Conservation (phyloP, 1,140 invertebrate species). For the Drosophila nasuta region DNA sequence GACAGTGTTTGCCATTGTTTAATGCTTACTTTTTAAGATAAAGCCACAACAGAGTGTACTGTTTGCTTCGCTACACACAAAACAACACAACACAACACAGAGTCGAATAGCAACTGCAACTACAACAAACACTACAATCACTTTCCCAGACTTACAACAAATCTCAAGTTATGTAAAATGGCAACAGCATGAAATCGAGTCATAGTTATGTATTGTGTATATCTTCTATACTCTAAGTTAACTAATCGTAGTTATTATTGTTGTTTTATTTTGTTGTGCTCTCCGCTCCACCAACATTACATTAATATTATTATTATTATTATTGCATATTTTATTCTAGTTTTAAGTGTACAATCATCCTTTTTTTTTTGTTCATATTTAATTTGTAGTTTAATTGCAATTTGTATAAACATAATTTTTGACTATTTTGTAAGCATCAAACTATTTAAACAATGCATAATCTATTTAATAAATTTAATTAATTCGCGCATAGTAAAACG, state of each 20-base stretch:
- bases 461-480: conserved; percentile 42
- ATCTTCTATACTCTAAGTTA: conserved; percentile 45
- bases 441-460: conserved; percentile 66
- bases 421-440: conserved; percentile 70
- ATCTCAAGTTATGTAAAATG: conserved; percentile 34
- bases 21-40: conserved; percentile 23
- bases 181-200: conserved; percentile 72
- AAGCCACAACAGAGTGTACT: conserved; percentile 13
- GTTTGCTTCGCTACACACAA: conserved; percentile 14
- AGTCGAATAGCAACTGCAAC: background rate
- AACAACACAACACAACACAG: conserved; percentile 8
- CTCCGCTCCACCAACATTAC: too few species aligned
- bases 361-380: conserved; percentile 26
- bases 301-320: conserved; percentile 14
- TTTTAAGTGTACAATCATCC: conserved; percentile 20
- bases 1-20: conserved; percentile 65
- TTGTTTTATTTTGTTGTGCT: conserved; percentile 6
- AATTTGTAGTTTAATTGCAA: conserved; percentile 35
- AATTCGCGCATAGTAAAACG: background rate
- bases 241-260: conserved; percentile 27
- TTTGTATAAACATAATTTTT: conserved; percentile 48
- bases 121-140: conserved; percentile 13
- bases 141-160: conserved; percentile 22
- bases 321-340: conserved; percentile 29
- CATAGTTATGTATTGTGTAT: conserved; percentile 64